Percentiles rank a stretch among this genome's conserved stretches.
phyloP scores from a whole-genome alignment of 2,113 vertebrate species.

The Hucho hucho region DNA sequence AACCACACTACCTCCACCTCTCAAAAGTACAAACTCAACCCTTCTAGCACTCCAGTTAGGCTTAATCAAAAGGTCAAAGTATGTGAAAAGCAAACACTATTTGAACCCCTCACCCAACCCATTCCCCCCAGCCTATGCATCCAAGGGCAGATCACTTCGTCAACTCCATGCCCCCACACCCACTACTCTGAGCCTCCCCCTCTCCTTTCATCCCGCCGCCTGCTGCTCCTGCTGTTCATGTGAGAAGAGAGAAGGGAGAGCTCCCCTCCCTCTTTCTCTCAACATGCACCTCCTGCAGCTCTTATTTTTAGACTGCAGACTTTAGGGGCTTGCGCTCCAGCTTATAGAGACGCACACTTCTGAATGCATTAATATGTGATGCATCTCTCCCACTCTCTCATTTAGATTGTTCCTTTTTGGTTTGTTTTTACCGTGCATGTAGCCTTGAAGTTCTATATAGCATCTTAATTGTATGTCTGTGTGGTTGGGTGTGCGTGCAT shows the following conservation, averaged over 20 bases:
- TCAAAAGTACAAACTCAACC: too few relatives aligned
- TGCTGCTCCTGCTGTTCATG: not conserved
- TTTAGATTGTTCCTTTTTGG: not conserved
- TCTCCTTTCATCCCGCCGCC: not conserved
- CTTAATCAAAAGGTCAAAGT: too few relatives aligned
- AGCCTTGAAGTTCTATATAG: too few relatives aligned
- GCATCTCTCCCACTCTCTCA: slow-evolving; percentile 17
- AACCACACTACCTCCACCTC: too few relatives aligned
- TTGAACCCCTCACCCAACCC: not conserved
- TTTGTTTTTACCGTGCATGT: too few relatives aligned
- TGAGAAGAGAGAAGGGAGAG: not conserved
- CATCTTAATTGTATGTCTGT: not conserved
- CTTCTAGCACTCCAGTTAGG: too few relatives aligned
- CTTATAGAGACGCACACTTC: slow-evolving; percentile 44
- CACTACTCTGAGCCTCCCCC: not conserved
- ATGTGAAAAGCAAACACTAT: too few relatives aligned
- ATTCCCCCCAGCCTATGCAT: not conserved
- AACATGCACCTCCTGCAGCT: slow-evolving; percentile 9
- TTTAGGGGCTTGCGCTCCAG: slow-evolving; percentile 55
- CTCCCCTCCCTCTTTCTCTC: slow-evolving; percentile 4
- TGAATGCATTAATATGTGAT: slow-evolving; percentile 58
- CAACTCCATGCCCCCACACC: not conserved
- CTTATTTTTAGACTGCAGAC: slow-evolving; percentile 70
- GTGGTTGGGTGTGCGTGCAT: not conserved
- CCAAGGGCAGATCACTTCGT: not conserved